A percentile compares a stretch with the other conserved stretches of the same genome.
These are phyloP conservation scores for Endotricha flammealis DNA, from an alignment of 2,888 invertebrate species.

Conservation along the genomic window DNA sequence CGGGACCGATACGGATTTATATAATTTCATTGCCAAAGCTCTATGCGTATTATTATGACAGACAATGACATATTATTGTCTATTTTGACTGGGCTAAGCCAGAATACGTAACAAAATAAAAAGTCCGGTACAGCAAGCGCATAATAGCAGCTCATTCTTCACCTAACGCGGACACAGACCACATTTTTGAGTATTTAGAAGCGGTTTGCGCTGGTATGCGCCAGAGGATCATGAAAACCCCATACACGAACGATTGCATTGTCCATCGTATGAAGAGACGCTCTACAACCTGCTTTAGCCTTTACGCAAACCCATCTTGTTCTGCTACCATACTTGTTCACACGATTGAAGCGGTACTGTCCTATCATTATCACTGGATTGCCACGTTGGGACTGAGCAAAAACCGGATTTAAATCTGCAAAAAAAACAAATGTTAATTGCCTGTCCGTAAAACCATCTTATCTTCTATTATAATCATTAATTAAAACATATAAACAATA, in stretches of 20 bases:
- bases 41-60: too few species aligned
- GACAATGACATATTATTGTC: too few species aligned
- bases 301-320: constrained; percentile 72
- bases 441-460: too few species aligned
- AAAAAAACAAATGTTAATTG: constrained; percentile 17
- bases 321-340: constrained; percentile 64
- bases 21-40: too few species aligned
- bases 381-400: constrained; percentile 67
- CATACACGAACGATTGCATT: constrained; percentile 69
- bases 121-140: too few species aligned
- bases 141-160: too few species aligned
- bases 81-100: too few species aligned
- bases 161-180: too few species aligned
- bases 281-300: constrained; percentile 67
- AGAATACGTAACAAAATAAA: too few species aligned
- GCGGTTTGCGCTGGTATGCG: constrained; percentile 67
- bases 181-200: constrained; percentile 40
- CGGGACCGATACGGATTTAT: too few species aligned
- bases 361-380: constrained; percentile 73
- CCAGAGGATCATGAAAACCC: constrained; percentile 66
- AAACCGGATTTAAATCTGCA: constrained; percentile 68
- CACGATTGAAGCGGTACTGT: constrained; percentile 67
- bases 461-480: too few species aligned
- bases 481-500: too few species aligned
- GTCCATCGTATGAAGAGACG: constrained; percentile 67